A percentile compares a stretch with the other conserved stretches of the same genome.
Conservation (phyloP, 2,888 invertebrate genomes). For the Brenthis hecate region DNA sequence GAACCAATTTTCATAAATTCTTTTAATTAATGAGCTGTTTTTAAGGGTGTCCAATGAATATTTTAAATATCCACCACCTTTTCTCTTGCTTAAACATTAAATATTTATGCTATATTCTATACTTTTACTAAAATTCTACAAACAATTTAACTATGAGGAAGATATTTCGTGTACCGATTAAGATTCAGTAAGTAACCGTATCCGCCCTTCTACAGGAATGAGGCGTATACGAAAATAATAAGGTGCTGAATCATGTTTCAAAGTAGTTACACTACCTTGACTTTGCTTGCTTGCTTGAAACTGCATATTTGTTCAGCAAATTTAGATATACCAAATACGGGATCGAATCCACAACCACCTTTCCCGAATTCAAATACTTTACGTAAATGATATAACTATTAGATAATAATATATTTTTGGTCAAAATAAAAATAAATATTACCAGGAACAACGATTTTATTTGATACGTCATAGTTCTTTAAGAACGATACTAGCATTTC, state of each 20-base stretch:
- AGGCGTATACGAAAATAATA: constrained; percentile 2
- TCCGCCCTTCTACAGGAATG: constrained; percentile 10
- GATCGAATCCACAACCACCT: too few species aligned
- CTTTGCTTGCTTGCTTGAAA: neutral
- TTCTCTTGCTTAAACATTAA: too few species aligned
- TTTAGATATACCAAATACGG: too few species aligned
- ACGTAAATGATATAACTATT: too few species aligned
- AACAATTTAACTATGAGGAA: neutral
- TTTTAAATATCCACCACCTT: too few species aligned
- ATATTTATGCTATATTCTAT: too few species aligned
- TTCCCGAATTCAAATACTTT: too few species aligned
- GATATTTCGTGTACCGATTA: neutral
- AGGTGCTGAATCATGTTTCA: neutral
- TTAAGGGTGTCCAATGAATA: too few species aligned
- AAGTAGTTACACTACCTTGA: neutral
- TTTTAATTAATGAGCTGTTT: too few species aligned
- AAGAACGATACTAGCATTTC: constrained; percentile 8
- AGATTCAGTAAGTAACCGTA: neutral
- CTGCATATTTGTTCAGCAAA: too few species aligned
- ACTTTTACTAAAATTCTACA: too few species aligned
- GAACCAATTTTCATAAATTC: neutral
- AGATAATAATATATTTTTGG: too few species aligned
- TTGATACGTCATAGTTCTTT: neutral
- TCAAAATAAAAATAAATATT: neutral
- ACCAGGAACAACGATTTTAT: neutral